Evolutionary conservation across 2,113 vertebrate species (phyloP).

Genomic region (Calidris pygmaea): DNA sequence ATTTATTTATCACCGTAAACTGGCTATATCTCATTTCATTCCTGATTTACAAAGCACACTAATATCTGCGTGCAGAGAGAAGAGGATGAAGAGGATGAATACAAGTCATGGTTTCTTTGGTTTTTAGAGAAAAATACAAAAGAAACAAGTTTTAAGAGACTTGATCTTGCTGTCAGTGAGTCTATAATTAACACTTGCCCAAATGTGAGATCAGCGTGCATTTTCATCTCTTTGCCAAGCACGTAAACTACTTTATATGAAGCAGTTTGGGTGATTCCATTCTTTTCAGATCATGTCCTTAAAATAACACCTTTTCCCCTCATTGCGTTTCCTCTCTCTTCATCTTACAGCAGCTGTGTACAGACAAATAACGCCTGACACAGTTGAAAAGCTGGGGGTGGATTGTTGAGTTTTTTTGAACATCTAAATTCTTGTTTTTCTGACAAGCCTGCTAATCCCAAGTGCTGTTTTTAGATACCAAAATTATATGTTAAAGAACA

Average conservation of each 20-base stretch:
- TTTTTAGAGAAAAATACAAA: not conserved
- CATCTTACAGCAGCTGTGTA: constrained; percentile 47
- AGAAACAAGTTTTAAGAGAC: not conserved
- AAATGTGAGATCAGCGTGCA: not conserved
- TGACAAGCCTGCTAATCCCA: constrained; percentile 60
- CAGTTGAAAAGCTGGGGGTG: constrained; percentile 43
- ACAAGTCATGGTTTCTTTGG: not conserved
- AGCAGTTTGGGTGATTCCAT: not conserved
- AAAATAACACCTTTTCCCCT: constrained; percentile 60
- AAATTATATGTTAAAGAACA: constrained; percentile 62
- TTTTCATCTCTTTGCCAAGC: constrained; percentile 6
- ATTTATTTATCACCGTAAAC: not conserved
- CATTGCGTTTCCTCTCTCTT: constrained; percentile 36
- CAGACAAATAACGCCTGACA: constrained; percentile 54
- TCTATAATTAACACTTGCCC: constrained; percentile 13
- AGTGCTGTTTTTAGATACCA: constrained; percentile 52
- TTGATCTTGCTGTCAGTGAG: not conserved
- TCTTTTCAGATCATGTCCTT: constrained; percentile 23
- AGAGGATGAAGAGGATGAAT: not conserved
- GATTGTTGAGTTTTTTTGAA: constrained; percentile 46
- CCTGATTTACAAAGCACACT: not conserved
- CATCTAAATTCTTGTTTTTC: constrained; percentile 56
- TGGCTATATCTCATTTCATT: not conserved
- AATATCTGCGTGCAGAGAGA: not conserved
- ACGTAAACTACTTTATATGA: not conserved